phyloP scores from a whole-genome alignment of 2,888 invertebrate species.

The Ariolimax columbianus region DNA sequence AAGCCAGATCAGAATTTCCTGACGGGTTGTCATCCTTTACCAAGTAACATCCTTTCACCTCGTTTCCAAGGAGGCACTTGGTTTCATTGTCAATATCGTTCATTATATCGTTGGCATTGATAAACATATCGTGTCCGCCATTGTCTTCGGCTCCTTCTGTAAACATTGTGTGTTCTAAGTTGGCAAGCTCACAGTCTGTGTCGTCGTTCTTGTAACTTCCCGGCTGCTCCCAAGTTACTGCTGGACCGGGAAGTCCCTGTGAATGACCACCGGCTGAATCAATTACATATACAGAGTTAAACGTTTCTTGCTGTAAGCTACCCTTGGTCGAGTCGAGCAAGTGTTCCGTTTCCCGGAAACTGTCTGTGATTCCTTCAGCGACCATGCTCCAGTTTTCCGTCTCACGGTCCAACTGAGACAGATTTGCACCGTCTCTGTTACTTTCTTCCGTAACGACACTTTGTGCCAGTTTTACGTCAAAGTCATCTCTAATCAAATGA shows the following conservation, averaged over 20 bases:
- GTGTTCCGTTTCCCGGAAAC: background rate
- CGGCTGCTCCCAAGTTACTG: too few species aligned
- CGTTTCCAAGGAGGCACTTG: background rate
- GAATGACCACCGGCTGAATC: too few species aligned
- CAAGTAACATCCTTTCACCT: background rate
- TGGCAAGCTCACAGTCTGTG: background rate
- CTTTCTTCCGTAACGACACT: too few species aligned
- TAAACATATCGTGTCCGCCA: background rate
- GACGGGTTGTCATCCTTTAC: background rate
- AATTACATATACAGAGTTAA: too few species aligned
- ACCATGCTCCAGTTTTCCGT: too few species aligned
- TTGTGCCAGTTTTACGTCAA: too few species aligned
- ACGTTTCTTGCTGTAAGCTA: background rate
- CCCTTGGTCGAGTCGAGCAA: background rate
- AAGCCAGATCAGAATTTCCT: background rate
- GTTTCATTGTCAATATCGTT: background rate
- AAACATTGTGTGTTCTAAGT: background rate
- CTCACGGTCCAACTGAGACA: too few species aligned
- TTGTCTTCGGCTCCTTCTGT: background rate
- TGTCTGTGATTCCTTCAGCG: background rate
- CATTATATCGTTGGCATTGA: background rate
- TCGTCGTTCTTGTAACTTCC: too few species aligned
- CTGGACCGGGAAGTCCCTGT: too few species aligned
- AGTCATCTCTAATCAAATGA: too few species aligned
- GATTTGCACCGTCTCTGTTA: too few species aligned